Evolutionary conservation across 2,888 invertebrate genomes (phyloP).

Genomic region (Dugesia japonica): DNA sequence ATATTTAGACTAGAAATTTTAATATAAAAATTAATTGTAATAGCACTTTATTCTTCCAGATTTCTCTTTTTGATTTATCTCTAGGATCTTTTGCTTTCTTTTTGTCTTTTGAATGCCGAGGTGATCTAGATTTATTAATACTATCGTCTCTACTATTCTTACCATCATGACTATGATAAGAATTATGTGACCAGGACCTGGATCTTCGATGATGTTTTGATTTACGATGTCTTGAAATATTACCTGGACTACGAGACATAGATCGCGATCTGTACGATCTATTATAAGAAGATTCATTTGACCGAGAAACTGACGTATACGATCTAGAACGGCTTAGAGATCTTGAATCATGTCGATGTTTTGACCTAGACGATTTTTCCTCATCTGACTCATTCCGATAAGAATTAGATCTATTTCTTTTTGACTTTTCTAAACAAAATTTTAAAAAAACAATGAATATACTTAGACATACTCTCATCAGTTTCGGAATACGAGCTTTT

Average conservation of each 20-base stretch:
- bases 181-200: neutral
- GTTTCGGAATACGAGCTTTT: neutral
- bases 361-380: neutral
- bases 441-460: too few relatives aligned
- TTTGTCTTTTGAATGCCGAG: neutral
- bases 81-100: constrained; percentile 20
- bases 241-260: neutral
- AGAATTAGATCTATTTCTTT: neutral
- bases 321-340: neutral
- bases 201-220: neutral
- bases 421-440: neutral
- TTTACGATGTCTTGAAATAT: neutral
- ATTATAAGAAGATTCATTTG: neutral
- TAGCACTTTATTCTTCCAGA: neutral
- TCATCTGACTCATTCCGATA: neutral
- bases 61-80: constrained; percentile 10
- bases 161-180: neutral
- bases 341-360: neutral
- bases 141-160: neutral
- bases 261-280: neutral
- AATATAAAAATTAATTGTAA: too few relatives aligned
- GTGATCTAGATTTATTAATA: neutral
- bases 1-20: too few relatives aligned
- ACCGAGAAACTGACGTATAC: neutral
- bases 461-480: neutral